These are phyloP conservation scores for Tragelaphus eurycerus DNA, from an alignment of 2,797 vertebrate species.

Conservation along the genomic window DNA sequence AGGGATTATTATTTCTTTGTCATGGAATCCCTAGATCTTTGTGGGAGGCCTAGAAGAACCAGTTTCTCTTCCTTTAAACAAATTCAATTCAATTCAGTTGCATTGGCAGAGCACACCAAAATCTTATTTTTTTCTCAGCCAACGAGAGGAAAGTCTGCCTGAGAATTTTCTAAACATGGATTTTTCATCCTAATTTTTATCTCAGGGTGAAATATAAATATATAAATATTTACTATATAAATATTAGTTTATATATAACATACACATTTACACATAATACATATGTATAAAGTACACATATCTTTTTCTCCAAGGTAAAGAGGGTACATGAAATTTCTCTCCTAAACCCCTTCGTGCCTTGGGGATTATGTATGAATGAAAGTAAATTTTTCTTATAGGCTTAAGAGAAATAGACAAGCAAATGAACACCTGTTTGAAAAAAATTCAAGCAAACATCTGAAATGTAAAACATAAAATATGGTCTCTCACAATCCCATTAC, in stretches of 20 bases:
- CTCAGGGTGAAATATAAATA: neutral
- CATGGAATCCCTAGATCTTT: conserved; percentile 58
- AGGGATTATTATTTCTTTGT: conserved; percentile 68
- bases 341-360: neutral
- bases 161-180: conserved; percentile 40
- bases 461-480: neutral
- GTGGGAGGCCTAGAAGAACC: conserved; percentile 48
- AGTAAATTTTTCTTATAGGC: neutral
- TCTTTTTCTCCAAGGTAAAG: neutral
- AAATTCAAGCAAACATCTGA: neutral
- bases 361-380: neutral
- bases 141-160: neutral
- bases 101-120: conserved; percentile 48
- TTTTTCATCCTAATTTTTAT: neutral
- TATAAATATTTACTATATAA: neutral
- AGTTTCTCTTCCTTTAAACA: conserved; percentile 62
- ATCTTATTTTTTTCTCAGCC: conserved; percentile 65
- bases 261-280: neutral
- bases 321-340: neutral
- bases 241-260: neutral
- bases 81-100: conserved; percentile 46
- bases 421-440: conserved; percentile 29
- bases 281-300: neutral
- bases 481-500: neutral
- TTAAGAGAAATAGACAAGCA: conserved; percentile 25